Evolutionary conservation across 2,797 vertebrate species (phyloP), one percentile per base, ranked within the genome.

Genomic region (Monodelphis domestica): DNA sequence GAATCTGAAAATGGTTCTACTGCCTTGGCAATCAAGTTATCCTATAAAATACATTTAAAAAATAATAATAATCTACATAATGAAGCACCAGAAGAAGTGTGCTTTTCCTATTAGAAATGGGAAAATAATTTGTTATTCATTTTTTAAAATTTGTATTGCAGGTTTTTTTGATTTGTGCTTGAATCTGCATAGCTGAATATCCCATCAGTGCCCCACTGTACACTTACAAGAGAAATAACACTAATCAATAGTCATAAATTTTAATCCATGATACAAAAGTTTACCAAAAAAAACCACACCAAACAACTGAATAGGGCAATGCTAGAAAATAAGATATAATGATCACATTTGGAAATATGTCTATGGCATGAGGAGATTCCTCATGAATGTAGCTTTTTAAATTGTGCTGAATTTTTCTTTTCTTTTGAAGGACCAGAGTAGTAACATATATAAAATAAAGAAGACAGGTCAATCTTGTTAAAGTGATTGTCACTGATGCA

Each of bases 211-310:
- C 55, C 38, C 55, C 24, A 94, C 90, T 87, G 29, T n/a, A 50
- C 70, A 90, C 24, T 54, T 57, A 94, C 55, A 87, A 5, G 94
- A 94, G 54, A 95, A 91, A 50, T 63, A 70, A 84, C 30, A 97
- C 91, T 88, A 91, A 92, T 89, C 90, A 12, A 33, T 53, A 70
- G 94, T 56, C 95, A 95, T 92, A 96, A 93, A 95, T 89, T 97
- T 97, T 97, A 97, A 96, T 97, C 57, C 59, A 70, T 90, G n/a
- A 94, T 95, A 96, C 21, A 96, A 96, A 97, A 91, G 89, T 88
- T 96, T 93, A 88, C 54, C 51, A 55, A 94, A 91, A 96, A 93
- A 96, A 93, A 93, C 24, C n/a, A n/a, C n/a, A n/a, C n/a, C n/a
- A n/a, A n/a, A n/a, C n/a, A 91, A 56, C 28, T 21, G 24, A 94